Percentiles rank a stretch among this genome's conserved stretches.
These are phyloP conservation scores for Galleria mellonella DNA, from an alignment of 1,140 invertebrate genomes.

Conservation along the genomic window DNA sequence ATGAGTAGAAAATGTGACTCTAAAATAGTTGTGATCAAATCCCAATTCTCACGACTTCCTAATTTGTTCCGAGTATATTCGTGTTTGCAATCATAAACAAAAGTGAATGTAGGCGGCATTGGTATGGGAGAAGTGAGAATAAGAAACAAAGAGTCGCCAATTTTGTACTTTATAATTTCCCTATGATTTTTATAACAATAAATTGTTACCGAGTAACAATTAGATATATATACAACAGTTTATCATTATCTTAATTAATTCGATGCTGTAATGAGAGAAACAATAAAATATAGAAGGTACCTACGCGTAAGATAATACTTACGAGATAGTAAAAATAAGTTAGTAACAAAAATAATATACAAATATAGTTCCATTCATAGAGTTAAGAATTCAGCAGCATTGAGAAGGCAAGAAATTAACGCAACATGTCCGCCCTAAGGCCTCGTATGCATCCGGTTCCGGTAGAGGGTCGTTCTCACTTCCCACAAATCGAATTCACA, in stretches of 20 bases:
- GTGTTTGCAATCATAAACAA: constrained; percentile 45
- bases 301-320: too few species aligned
- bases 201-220: too few species aligned
- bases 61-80: constrained; percentile 9
- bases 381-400: too few species aligned
- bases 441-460: constrained; percentile 51
- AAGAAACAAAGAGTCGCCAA: constrained; percentile 26
- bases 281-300: too few species aligned
- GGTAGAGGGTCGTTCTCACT: constrained; percentile 54
- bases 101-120: constrained; percentile 61
- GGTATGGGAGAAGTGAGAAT: constrained; percentile 26
- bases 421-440: constrained; percentile 29
- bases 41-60: constrained; percentile 5
- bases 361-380: too few species aligned
- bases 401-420: constrained; percentile 7
- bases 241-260: background rate
- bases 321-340: background rate
- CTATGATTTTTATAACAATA: too few species aligned
- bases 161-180: constrained; percentile 1
- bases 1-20: background rate
- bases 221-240: background rate
- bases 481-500: too few species aligned
- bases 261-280: background rate
- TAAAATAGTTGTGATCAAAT: background rate
- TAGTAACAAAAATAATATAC: too few species aligned